phyloP scores from a whole-genome alignment of 2,113 vertebrate genomes.

The Chascanopsetta lugubris region DNA sequence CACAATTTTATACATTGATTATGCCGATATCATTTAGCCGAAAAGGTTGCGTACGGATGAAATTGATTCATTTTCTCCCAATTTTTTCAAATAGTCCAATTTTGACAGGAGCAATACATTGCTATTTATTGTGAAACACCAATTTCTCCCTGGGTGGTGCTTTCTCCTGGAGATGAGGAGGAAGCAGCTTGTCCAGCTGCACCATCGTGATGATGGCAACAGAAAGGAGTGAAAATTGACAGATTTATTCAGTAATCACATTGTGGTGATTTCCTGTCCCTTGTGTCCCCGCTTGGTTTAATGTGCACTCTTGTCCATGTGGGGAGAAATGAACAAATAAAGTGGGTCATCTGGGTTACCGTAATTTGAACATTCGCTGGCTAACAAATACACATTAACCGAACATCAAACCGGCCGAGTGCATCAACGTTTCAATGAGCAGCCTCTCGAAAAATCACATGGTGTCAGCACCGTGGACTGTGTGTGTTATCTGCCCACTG shows the following conservation, averaged over 20 bases:
- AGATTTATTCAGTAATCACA: constrained; percentile 50
- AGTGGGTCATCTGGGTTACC: constrained; percentile 24
- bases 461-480: neutral
- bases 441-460: constrained; percentile 9
- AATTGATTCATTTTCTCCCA: neutral
- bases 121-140: neutral
- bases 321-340: constrained; percentile 12
- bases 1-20: neutral
- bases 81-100: too few relatives aligned
- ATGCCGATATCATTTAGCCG: neutral
- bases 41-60: neutral
- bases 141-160: neutral
- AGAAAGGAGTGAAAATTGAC: constrained; percentile 31
- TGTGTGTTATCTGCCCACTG: neutral
- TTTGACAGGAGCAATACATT: neutral
- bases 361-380: constrained; percentile 29
- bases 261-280: constrained; percentile 24
- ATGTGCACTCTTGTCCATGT: constrained; percentile 5
- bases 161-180: neutral
- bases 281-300: constrained; percentile 23
- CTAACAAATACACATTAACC: constrained; percentile 29
- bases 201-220: constrained; percentile 17
- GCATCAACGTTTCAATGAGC: constrained; percentile 17
- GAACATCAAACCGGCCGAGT: constrained; percentile 35
- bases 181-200: constrained; percentile 32